Evolutionary conservation across 2,113 vertebrate genomes (phyloP).

Genomic region (Grammomys surdaster): DNA sequence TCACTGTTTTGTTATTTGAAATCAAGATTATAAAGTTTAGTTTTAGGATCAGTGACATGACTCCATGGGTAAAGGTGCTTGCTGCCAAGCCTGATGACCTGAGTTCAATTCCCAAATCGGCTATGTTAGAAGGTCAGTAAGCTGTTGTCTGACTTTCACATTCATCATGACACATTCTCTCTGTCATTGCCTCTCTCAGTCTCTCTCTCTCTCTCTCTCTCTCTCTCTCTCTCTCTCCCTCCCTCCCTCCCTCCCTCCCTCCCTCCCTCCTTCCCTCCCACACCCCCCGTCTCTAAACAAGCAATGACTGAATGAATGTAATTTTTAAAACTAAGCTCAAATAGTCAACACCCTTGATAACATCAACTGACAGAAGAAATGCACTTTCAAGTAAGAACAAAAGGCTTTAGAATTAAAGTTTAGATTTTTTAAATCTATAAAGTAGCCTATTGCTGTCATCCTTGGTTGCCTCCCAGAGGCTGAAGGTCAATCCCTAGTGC

Average conservation of each 20-base stretch:
- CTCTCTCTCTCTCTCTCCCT: too few relatives aligned
- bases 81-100: background rate
- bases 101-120: background rate
- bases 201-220: too few relatives aligned
- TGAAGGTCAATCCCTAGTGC: background rate
- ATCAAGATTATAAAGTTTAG: constrained; percentile 27
- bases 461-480: background rate
- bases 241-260: too few relatives aligned
- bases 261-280: too few relatives aligned
- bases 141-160: background rate
- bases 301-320: background rate
- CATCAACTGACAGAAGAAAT: background rate
- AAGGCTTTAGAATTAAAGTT: background rate
- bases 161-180: too few relatives aligned
- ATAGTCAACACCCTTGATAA: background rate
- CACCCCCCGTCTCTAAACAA: too few relatives aligned
- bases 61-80: too few relatives aligned
- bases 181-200: too few relatives aligned
- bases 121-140: background rate
- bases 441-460: too few relatives aligned
- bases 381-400: background rate
- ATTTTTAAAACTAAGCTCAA: constrained; percentile 7
- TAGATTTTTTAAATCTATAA: background rate
- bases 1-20: constrained; percentile 35
- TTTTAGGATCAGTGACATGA: background rate